Evolutionary conservation across 1,140 invertebrate species (phyloP).

Genomic region (Vanessa tameamea): DNA sequence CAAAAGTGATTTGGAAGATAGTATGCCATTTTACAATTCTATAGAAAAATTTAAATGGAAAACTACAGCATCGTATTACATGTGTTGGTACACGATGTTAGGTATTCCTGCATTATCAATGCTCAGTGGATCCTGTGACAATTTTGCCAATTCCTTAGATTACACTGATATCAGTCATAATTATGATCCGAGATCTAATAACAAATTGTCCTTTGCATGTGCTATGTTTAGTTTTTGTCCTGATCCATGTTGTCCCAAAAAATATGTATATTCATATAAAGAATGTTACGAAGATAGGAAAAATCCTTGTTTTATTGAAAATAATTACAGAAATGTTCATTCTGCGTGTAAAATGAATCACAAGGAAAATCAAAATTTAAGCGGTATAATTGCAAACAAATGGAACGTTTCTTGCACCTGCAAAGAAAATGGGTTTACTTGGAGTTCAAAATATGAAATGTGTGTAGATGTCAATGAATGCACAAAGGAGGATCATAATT

Average conservation of each 20-base stretch:
- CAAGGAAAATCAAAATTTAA: background rate
- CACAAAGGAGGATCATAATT: background rate
- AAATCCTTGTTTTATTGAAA: background rate
- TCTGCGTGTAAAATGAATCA: background rate
- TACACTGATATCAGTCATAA: background rate
- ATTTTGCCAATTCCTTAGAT: background rate
- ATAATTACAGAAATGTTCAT: background rate
- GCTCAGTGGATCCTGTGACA: background rate
- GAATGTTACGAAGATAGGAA: background rate
- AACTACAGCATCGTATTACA: background rate
- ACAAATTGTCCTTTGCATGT: background rate
- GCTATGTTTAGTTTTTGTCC: constrained; percentile 1
- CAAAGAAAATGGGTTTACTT: background rate
- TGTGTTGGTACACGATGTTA: constrained; percentile 5
- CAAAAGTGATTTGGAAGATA: background rate
- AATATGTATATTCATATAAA: background rate
- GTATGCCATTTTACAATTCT: background rate
- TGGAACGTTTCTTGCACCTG: background rate
- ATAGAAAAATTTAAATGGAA: background rate
- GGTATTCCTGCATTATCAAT: background rate
- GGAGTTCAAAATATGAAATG: background rate
- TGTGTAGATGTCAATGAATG: constrained; percentile 2
- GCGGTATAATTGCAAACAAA: background rate
- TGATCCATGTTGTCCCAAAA: background rate
- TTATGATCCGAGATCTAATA: background rate